Evolutionary conservation across 2,797 vertebrate genomes (phyloP).

Genomic region (Coilia nasus): DNA sequence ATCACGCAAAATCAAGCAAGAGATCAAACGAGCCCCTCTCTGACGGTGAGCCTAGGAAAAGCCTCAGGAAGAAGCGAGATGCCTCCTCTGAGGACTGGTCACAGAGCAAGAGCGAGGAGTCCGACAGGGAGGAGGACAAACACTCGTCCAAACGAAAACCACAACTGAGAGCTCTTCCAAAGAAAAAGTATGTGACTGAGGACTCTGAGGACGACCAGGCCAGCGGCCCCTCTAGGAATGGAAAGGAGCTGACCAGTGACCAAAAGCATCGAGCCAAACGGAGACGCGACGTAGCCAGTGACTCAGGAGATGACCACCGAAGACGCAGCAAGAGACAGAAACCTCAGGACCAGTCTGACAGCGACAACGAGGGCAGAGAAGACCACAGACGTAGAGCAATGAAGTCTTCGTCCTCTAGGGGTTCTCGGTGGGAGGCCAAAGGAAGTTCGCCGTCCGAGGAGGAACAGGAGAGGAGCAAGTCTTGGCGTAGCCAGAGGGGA

Average conservation of each 20-base stretch:
- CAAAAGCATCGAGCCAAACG: conserved; percentile 67
- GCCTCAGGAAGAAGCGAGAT: conserved; percentile 56
- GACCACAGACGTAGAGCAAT: neutral
- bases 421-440: neutral
- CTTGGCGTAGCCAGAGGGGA: conserved; percentile 48
- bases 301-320: conserved; percentile 65
- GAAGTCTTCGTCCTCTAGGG: neutral
- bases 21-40: conserved; percentile 20
- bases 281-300: conserved; percentile 71
- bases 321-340: neutral
- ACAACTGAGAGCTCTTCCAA: conserved; percentile 67
- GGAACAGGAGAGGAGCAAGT: conserved; percentile 23
- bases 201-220: conserved; percentile 75
- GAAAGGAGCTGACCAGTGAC: conserved; percentile 44
- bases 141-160: conserved; percentile 52
- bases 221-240: conserved; percentile 44
- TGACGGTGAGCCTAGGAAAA: conserved; percentile 20
- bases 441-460: conserved; percentile 62
- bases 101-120: conserved; percentile 54
- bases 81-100: conserved; percentile 66
- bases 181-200: conserved; percentile 77
- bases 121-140: conserved; percentile 48
- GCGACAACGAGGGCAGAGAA: neutral
- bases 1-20: neutral
- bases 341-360: neutral